Evolutionary conservation across 2,888 invertebrate species (phyloP).

Genomic region (Steinernema hermaphroditum): DNA sequence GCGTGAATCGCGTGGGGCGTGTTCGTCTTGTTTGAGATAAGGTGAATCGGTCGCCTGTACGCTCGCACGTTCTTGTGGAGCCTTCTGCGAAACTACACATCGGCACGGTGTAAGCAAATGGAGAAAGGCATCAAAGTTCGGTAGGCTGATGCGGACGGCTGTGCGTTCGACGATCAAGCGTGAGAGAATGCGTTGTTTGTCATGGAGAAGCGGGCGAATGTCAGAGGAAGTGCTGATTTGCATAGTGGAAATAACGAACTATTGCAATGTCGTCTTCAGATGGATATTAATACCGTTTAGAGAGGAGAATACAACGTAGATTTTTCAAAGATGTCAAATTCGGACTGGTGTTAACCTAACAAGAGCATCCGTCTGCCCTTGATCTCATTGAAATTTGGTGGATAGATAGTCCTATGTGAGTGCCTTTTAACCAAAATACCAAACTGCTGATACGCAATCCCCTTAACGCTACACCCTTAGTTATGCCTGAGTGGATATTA

Average conservation of each 20-base stretch:
- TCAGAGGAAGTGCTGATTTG: not conserved
- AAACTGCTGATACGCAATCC: no score
- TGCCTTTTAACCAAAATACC: no score
- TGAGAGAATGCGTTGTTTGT: not conserved
- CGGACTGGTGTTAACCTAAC: no score
- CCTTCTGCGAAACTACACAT: slow-evolving; percentile 1
- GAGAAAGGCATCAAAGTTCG: not conserved
- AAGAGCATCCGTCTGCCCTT: no score
- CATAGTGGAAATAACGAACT: not conserved
- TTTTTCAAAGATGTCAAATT: no score
- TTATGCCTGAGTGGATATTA: no score
- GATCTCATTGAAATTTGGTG: no score
- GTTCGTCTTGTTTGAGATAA: not conserved
- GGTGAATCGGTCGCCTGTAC: not conserved
- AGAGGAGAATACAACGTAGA: no score
- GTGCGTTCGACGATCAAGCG: not conserved
- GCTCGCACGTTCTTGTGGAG: not conserved
- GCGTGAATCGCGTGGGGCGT: slow-evolving; percentile 8
- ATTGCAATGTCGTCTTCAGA: no score
- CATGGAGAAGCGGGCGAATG: not conserved
- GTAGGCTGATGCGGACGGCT: not conserved
- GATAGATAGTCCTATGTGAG: no score
- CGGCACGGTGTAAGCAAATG: not conserved
- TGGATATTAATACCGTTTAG: no score
- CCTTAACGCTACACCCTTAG: no score